Evolutionary conservation across 2,888 invertebrate species (phyloP), one percentile per base, ranked within the genome.

Genomic region (Epiperipatus broadwayi): DNA sequence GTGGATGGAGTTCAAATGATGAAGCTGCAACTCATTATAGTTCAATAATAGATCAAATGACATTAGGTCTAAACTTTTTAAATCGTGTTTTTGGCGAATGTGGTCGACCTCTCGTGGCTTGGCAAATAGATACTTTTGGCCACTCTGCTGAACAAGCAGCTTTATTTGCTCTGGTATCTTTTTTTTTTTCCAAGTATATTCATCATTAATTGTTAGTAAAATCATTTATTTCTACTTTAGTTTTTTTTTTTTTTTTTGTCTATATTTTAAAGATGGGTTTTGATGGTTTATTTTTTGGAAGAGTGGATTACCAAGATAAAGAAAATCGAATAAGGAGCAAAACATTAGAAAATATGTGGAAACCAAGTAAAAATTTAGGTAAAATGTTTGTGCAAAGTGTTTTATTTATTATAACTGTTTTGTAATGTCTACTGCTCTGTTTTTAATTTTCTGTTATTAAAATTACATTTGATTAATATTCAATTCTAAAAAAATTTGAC

Each of bases 41-140:
- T 39, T 54, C 56, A 39, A 58, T 59, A 39, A 59, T 60, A 19
- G 59, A 60, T 44, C 58, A 60, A 45, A 57, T 57, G 41, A 54
- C 58, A 2, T 44, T 56, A 4, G 60, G 60, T 4, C 53, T 57
- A 41, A 46, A 52, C 28, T 58, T 58, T 46, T 49, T 60, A 3
- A 38, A 47, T 20, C 43, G 51, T 21, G 53, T 49, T 20, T 58
- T 60, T 44, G 60, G 59, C 1, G 51, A 53, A n/a, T 65, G 65
- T 46, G 65, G 56, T 5, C 47, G 55, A 38, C 61, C 65, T 1
- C 52, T 52, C 30, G 53, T 60, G 4, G 64, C 58, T 10, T 66
- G 66, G 66, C 66, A 66, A 49, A 62, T 66, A 22, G 66, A 66
- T 45, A 65, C 65, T 21, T 66, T 66, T 47, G 66, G 66, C 2